A percentile compares a stretch with the other conserved stretches of the same genome.
Conservation (phyloP, 2,797 vertebrate species). For the Oryzias dopingdopingensis region DNA sequence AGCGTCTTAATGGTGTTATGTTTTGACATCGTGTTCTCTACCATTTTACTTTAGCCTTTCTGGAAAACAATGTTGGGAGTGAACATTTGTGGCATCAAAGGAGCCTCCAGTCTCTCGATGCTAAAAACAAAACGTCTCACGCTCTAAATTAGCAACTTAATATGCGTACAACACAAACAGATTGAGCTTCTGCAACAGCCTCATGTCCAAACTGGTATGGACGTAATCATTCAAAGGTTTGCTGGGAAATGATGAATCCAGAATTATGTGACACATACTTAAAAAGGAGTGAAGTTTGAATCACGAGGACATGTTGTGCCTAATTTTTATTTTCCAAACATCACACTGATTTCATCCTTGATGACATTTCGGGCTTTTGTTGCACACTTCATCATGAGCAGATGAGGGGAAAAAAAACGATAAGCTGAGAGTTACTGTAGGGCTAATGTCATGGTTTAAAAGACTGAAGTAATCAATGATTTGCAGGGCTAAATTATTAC, state of each 20-base stretch:
- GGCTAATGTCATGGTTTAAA: conserved; percentile 26
- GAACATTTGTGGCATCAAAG: conserved; percentile 35
- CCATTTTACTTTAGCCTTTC: conserved; percentile 32
- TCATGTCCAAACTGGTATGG: conserved; percentile 34
- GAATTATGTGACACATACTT: conserved; percentile 23
- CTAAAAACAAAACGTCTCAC: conserved; percentile 17
- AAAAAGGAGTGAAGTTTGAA: conserved; percentile 25
- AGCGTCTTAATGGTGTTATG: conserved; percentile 31
- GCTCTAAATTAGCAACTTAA: conserved; percentile 22
- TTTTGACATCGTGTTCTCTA: conserved; percentile 29
- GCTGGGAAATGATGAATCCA: conserved; percentile 25
- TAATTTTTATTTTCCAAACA: conserved; percentile 14
- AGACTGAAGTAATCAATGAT: conserved; percentile 46
- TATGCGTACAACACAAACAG: conserved; percentile 31
- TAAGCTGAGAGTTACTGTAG: conserved; percentile 38
- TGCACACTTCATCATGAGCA: conserved; percentile 40
- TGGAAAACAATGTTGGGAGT: conserved; percentile 20
- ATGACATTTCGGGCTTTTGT: conserved; percentile 45
- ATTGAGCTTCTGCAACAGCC: conserved; percentile 31
- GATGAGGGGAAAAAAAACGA: conserved; percentile 26
- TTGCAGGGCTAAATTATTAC: conserved; percentile 30
- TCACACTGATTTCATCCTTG: conserved; percentile 21
- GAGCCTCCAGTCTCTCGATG: conserved; percentile 16
- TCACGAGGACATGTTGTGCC: conserved; percentile 11
- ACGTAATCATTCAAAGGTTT: conserved; percentile 39